Percentiles rank a stretch among this genome's conserved stretches.
Conservation (phyloP, 2,113 vertebrate species). For the Semnopithecus entellus region DNA sequence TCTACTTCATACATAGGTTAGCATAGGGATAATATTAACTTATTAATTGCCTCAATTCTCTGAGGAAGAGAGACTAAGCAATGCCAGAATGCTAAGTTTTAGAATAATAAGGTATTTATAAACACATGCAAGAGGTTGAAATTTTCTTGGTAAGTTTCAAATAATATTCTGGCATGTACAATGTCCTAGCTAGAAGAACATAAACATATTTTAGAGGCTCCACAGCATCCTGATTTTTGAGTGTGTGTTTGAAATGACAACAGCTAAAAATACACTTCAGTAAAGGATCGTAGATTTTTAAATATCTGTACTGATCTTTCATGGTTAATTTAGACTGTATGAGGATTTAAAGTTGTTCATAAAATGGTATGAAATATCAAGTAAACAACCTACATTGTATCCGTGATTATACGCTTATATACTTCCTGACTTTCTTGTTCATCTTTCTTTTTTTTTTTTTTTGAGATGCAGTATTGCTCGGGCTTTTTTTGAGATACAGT, state of each 20-base stretch:
- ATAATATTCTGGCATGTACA: neutral
- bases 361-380: neutral
- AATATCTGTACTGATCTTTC: neutral
- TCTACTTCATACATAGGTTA: neutral
- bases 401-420: neutral
- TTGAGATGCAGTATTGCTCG: too few species aligned
- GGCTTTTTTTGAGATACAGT: too few species aligned
- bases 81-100: neutral
- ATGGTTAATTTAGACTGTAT: constrained; percentile 4
- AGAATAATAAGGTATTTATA: neutral
- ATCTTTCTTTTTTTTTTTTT: neutral
- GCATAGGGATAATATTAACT: neutral
- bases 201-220: neutral
- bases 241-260: neutral
- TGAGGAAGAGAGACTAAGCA: neutral
- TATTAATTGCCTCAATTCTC: neutral
- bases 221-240: neutral
- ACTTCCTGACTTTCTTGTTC: neutral
- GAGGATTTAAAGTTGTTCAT: constrained; percentile 20
- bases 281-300: neutral
- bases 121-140: neutral
- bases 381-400: neutral
- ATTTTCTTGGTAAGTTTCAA: neutral
- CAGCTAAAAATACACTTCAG: neutral
- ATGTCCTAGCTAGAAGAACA: neutral